Percentiles rank a stretch among this genome's conserved stretches.
Conservation (phyloP, 2,797 vertebrate species). For the Chaunax sp. region DNA sequence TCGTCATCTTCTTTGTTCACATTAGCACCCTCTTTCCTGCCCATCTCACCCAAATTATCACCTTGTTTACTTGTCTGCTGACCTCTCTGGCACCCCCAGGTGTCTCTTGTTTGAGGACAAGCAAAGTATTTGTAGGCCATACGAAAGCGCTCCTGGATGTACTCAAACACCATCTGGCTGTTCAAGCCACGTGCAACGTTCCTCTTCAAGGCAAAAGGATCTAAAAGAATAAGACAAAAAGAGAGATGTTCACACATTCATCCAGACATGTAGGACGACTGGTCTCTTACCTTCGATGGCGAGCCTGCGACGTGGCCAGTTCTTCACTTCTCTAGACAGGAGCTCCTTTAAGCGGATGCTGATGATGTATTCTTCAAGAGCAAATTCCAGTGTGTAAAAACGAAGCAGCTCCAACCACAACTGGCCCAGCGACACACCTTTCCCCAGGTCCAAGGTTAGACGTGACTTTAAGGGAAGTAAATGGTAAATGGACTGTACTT, state of each 20-base stretch:
- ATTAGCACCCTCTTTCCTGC: no score
- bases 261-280: not conserved
- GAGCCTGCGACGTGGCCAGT: slow-evolving; percentile 96
- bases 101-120: slow-evolving; percentile 88
- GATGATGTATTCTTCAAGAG: slow-evolving; percentile 95
- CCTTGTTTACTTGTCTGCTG: slow-evolving; percentile 47
- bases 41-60: no score
- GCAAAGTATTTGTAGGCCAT: slow-evolving; percentile 97
- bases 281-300: slow-evolving; percentile 92
- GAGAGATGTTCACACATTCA: not conserved
- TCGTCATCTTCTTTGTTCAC: slow-evolving; percentile 7
- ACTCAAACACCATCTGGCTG: slow-evolving; percentile 99
- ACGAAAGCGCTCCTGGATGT: slow-evolving; percentile 96
- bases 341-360: slow-evolving; percentile 93
- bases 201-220: slow-evolving; percentile 97
- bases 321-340: slow-evolving; percentile 93
- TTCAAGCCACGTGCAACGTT: slow-evolving; percentile 97
- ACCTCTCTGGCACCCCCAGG: slow-evolving; percentile 60
- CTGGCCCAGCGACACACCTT: slow-evolving; percentile 88
- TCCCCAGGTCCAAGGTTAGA: slow-evolving; percentile 82
- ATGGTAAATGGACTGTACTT: not conserved
- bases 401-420: slow-evolving; percentile 96
- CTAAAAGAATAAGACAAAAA: slow-evolving; percentile 59
- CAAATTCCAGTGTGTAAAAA: slow-evolving; percentile 98
- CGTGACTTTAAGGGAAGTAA: slow-evolving; percentile 77